Conservation (phyloP, 1,140 invertebrate genomes). For the Sitophilus oryzae region DNA sequence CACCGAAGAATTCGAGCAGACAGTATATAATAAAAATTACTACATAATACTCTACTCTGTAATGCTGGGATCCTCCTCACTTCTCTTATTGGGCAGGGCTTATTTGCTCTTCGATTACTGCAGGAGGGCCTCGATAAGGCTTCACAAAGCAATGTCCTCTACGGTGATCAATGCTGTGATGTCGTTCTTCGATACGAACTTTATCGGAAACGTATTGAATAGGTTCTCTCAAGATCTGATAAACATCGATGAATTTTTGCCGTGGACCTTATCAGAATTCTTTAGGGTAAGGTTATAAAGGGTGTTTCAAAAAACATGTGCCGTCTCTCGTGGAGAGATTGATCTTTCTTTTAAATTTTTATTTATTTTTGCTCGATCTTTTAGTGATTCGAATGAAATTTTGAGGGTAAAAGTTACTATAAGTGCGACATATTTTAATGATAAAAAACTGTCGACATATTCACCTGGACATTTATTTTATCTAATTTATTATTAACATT, state of each 20-base stretch:
- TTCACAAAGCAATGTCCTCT: slow-evolving; percentile 27
- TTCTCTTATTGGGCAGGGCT: background rate
- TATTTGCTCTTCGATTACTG: slow-evolving; percentile 6
- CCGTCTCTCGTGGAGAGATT: no score
- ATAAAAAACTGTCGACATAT: no score
- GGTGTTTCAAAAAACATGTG: no score
- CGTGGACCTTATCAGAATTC: slow-evolving; percentile 21
- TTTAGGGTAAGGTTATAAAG: slow-evolving; percentile 25
- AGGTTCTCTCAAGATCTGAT: slow-evolving; percentile 33
- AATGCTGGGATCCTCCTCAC: slow-evolving; percentile 4
- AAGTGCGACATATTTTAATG: no score
- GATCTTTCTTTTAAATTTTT: background rate
- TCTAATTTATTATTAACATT: no score
- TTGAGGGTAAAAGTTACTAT: no score
- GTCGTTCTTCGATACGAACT: slow-evolving; percentile 32
- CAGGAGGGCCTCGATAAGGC: slow-evolving; percentile 23
- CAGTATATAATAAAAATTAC: slow-evolving; percentile 3
- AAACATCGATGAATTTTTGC: slow-evolving; percentile 28
- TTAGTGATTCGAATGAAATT: no score
- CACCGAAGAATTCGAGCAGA: background rate
- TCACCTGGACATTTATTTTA: no score
- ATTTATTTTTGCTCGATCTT: no score
- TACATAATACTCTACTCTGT: slow-evolving; percentile 14
- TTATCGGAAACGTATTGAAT: slow-evolving; percentile 34
- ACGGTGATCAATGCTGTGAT: slow-evolving; percentile 28